Conservation (phyloP, 2,888 invertebrate genomes). For the Eristalinus sepulchralis region DNA sequence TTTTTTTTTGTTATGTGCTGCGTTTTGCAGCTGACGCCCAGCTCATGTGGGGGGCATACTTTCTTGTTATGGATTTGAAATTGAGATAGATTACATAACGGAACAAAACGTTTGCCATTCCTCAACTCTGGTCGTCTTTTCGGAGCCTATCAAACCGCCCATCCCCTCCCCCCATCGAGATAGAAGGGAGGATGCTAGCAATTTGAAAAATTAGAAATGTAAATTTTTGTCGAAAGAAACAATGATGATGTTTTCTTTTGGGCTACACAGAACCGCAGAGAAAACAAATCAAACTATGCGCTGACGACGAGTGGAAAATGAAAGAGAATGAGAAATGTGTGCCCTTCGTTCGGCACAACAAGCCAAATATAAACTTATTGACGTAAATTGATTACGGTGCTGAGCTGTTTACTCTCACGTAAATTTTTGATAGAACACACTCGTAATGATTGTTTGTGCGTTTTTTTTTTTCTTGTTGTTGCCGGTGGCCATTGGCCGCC, state of each 20-base stretch:
- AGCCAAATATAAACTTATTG: conserved; percentile 56
- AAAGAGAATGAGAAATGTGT: conserved; percentile 29
- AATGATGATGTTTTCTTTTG: conserved; percentile 34
- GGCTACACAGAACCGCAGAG: neutral
- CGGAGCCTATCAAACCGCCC: conserved; percentile 38
- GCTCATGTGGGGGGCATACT: conserved; percentile 58
- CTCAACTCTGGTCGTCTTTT: conserved; percentile 18
- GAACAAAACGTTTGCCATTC: conserved; percentile 34
- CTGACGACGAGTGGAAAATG: neutral
- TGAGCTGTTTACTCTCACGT: conserved; percentile 43
- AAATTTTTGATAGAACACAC: conserved; percentile 42
- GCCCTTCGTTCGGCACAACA: conserved; percentile 31
- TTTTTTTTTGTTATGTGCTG: neutral
- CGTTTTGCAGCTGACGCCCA: conserved; percentile 55
- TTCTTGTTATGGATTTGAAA: conserved; percentile 66
- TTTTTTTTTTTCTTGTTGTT: neutral
- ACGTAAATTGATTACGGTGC: conserved; percentile 52
- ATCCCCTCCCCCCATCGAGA: neutral
- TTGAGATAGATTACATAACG: conserved; percentile 68
- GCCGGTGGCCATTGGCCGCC: neutral
- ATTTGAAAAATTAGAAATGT: conserved; percentile 58
- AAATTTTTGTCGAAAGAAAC: conserved; percentile 40
- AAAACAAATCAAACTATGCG: neutral
- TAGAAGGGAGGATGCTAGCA: conserved; percentile 10
- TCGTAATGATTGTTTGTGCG: neutral